Evolutionary conservation across 2,113 vertebrate genomes (phyloP), one percentile per base, ranked within the genome.

Genomic region (Perca schrenkii): DNA sequence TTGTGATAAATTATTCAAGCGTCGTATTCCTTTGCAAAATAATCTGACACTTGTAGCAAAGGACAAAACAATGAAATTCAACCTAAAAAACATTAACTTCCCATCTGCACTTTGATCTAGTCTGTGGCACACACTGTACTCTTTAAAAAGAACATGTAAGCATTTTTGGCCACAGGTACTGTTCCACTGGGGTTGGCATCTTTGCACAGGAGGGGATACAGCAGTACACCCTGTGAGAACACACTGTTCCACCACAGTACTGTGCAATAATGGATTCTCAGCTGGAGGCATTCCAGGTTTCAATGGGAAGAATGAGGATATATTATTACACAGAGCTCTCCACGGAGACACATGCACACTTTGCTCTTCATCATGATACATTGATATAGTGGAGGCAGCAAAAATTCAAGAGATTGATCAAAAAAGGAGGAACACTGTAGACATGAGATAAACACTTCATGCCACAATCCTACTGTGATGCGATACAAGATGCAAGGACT

Each of bases 161-260:
- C 72, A 83, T 85, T 84, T 88, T 47, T 90, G 92, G 80, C 86
- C 21, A 52, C 64, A 82, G 86, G 65, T 89, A 84, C 74, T 80
- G 91, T 90, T 91, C 87, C n/a, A 52, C 80, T 68, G 60, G 46
- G 82, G 67, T 36, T 92, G 82, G 88, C 88, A 90, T 93, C 77
- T 62, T 82, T 22, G 74, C 53, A 40, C 21, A 13, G 47, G 13
- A 6, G 65, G 52, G 43, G 16, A 36, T 36, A 67, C 47, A 78
- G 78, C 56, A 14, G 89, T 73, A 90, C 91, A 87, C 71, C 28
- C 71, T 82, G 87, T 87, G 77, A 91, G 91, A 93, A 94, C 91
- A 91, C 79, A 54, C 80, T 94, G 92, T 94, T 91, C 93, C 88
- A 77, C 64, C 88, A 86, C 91, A 88, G 79, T 6, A 50, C 75